phyloP scores from a whole-genome alignment of 2,797 vertebrate species.

The Manis javanica region DNA sequence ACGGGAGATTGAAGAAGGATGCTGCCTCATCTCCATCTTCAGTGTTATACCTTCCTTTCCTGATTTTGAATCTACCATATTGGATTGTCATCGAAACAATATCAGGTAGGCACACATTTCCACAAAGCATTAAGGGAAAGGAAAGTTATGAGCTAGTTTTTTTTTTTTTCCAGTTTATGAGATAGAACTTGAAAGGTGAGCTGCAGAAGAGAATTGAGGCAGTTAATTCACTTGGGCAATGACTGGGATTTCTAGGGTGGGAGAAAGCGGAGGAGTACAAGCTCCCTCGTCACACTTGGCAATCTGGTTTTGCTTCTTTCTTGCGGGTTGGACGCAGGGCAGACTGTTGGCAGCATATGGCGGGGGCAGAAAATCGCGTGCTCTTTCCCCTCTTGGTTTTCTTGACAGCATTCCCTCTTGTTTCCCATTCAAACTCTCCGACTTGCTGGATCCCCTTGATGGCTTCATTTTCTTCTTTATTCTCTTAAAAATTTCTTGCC shows the following conservation, averaged over 20 bases:
- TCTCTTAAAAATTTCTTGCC: background rate
- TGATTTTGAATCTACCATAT: background rate
- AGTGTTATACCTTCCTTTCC: background rate
- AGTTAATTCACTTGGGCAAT: background rate
- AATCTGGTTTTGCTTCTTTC: background rate
- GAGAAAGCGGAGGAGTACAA: background rate
- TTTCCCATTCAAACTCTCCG: background rate
- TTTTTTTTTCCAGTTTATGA: background rate
- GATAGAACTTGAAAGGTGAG: background rate
- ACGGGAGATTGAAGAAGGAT: background rate
- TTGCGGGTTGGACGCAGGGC: conserved; percentile 23
- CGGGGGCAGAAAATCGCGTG: conserved; percentile 38
- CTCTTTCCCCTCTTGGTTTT: conserved; percentile 25
- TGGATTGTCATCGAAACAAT: background rate
- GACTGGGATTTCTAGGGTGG: background rate
- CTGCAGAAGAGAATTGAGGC: background rate
- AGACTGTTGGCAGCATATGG: background rate
- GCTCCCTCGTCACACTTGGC: background rate
- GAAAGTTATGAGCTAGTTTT: background rate
- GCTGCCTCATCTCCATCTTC: background rate
- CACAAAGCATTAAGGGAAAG: background rate
- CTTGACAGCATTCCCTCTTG: background rate
- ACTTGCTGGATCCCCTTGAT: background rate
- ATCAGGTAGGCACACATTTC: background rate
- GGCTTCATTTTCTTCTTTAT: background rate